Evolutionary conservation across 2,797 vertebrate genomes (phyloP), one percentile per base, ranked within the genome.

Genomic region (Rhodeus uyekii): DNA sequence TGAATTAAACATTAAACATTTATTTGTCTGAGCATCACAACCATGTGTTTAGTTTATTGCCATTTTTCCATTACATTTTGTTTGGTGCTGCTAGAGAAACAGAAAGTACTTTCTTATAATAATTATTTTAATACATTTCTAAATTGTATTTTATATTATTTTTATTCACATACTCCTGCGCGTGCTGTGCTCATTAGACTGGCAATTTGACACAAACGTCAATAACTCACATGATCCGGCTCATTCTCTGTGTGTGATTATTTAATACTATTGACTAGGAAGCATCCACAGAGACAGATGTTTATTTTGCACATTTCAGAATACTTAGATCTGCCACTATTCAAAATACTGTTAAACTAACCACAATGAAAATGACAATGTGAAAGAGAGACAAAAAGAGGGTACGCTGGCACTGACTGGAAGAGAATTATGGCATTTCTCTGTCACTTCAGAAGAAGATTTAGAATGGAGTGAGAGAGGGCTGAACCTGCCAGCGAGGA

Each of bases 221-320:
- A 75, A 39, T 75, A 75, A n/a, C n/a, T n/a, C n/a, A n/a, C n/a
- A n/a, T n/a, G n/a, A 36, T 58, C 53, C 4, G 22, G 9, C 27
- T 36, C 22, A 12, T 60, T 46, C 67, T 61, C 53, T 72, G 27
- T 61, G 29, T 39, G 53, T 39, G n/a, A 73, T 71, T 77, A 78
- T 19, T 78, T 78, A 46, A 75, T 81, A 48, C 80, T 82, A 83
- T 85, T 85, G 85, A 73, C 82, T 46, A 4, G 10, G 1, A 79
- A 86, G 84, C 50, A 39, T 69, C 65, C 60, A 77, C 84, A 64
- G 27, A 80, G 83, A 83, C 89, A 92, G 87, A 92, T 89, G 90
- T 89, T 89, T 86, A 73, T 81, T 87, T 86, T 84, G 87, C 87
- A 82, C 65, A 58, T 38, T 44, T 75, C 27, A 19, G 53, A 48